Percentiles rank a stretch among this genome's conserved stretches.
Evolutionary conservation across 1,140 invertebrate genomes (phyloP).

Genomic region (Hestina assimilis): DNA sequence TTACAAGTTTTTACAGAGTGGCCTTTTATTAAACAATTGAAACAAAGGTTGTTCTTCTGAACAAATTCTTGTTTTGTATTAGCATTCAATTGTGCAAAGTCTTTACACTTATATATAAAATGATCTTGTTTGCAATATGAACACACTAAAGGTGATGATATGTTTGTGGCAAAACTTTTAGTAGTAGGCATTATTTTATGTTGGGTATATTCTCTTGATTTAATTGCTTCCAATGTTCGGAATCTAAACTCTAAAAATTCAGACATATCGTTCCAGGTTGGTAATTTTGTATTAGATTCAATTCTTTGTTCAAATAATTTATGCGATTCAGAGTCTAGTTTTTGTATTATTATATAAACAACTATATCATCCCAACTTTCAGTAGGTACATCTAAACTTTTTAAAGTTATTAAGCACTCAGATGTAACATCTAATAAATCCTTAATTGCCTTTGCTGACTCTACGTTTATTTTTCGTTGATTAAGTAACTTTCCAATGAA

Average conservation of each 20-base stretch:
- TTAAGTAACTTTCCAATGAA: constrained; percentile 28
- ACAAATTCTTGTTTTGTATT: constrained; percentile 30
- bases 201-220: background rate
- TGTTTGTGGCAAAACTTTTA: background rate
- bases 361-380: constrained; percentile 48
- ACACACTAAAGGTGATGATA: background rate
- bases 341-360: constrained; percentile 37
- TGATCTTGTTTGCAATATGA: constrained; percentile 31
- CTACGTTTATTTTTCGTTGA: constrained; percentile 22
- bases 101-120: constrained; percentile 31
- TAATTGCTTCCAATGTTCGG: constrained; percentile 8
- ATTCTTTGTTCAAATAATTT: constrained; percentile 10
- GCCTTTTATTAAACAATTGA: constrained; percentile 33
- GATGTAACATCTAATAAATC: constrained; percentile 44
- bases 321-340: constrained; percentile 25
- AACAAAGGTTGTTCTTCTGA: constrained; percentile 32
- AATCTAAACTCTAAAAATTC: constrained; percentile 10
- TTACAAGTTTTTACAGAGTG: constrained; percentile 36
- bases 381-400: constrained; percentile 34
- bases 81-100: constrained; percentile 25
- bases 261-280: background rate
- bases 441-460: constrained; percentile 37
- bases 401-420: constrained; percentile 45
- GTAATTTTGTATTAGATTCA: background rate
- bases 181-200: background rate